These are phyloP conservation scores for Xiphorhynchus erythropygius DNA, from an alignment of 2,797 vertebrate genomes.

Conservation along the genomic window DNA sequence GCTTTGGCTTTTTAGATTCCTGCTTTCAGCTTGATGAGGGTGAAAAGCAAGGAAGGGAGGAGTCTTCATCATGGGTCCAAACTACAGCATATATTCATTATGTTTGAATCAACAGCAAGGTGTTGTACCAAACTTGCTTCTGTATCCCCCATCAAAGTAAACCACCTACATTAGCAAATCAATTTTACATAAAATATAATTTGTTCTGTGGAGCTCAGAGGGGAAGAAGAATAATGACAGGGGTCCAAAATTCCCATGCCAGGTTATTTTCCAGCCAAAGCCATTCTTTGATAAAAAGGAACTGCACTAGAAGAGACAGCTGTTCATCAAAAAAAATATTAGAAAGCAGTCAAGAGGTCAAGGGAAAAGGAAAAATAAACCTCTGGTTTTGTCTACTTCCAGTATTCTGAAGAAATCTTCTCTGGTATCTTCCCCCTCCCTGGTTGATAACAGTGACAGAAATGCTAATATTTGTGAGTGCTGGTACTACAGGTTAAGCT, in stretches of 20 bases:
- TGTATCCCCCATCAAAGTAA: neutral
- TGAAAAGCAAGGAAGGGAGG: neutral
- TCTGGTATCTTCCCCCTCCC: neutral
- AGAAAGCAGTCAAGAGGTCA: neutral
- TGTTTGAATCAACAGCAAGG: neutral
- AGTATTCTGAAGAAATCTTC: neutral
- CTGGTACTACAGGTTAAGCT: neutral
- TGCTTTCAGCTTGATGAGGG: neutral
- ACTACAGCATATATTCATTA: neutral
- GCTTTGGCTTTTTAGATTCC: neutral
- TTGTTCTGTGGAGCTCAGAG: neutral
- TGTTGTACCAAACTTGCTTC: neutral
- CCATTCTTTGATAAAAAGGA: neutral
- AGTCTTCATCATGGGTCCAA: neutral
- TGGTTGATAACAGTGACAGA: neutral
- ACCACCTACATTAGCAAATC: neutral
- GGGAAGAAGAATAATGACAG: neutral
- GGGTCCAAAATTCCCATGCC: neutral
- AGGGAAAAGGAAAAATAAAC: neutral
- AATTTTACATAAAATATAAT: neutral
- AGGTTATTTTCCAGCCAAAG: neutral
- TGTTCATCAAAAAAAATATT: neutral
- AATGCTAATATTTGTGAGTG: neutral
- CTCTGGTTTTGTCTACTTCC: neutral
- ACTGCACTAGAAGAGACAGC: neutral